Evolutionary conservation across 2,113 vertebrate genomes (phyloP).

Genomic region (Callorhinus ursinus): DNA sequence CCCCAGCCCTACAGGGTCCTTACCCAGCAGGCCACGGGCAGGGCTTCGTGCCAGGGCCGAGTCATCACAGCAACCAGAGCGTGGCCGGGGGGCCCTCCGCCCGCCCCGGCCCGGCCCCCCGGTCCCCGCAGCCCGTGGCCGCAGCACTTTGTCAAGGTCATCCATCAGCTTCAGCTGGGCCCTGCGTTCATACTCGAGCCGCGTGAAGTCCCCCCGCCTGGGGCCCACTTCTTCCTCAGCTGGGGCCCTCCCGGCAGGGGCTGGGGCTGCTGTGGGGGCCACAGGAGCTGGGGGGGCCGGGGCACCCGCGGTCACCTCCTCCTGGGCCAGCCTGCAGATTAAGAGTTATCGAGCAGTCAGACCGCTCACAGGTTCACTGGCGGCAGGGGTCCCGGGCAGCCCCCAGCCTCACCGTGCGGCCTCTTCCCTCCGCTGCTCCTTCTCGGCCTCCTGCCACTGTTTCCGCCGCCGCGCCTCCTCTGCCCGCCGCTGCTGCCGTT

Average conservation of each 20-base stretch:
- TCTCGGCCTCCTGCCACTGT: conserved; percentile 92
- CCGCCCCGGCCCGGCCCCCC: conserved; percentile 88
- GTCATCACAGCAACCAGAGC: conserved; percentile 93
- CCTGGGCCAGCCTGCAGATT: conserved; percentile 60
- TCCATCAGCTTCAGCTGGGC: conserved; percentile 96
- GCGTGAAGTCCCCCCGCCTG: conserved; percentile 91
- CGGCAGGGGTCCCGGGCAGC: accelerated
- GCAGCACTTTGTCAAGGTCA: conserved; percentile 93
- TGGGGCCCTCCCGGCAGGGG: conserved; percentile 66
- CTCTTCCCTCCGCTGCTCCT: conserved; percentile 89
- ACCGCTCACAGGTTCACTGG: accelerated
- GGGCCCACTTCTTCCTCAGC: conserved; percentile 83
- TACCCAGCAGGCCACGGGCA: conserved; percentile 91
- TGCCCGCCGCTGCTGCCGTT: conserved; percentile 92
- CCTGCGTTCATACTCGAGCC: conserved; percentile 91
- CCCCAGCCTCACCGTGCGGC: conserved; percentile 71
- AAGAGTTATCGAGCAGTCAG: not conserved
- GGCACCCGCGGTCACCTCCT: not conserved
- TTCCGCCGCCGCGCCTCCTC: conserved; percentile 91
- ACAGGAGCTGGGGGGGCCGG: not conserved
- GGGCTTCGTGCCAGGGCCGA: conserved; percentile 91
- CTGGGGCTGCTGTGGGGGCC: accelerated
- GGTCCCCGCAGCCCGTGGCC: conserved; percentile 86
- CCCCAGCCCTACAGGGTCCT: conserved; percentile 25
- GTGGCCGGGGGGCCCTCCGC: conserved; percentile 83